Percentiles rank a stretch among this genome's conserved stretches.
These are phyloP conservation scores for Hoplostethus mediterraneus DNA, from an alignment of 2,797 vertebrate genomes.

Conservation along the genomic window DNA sequence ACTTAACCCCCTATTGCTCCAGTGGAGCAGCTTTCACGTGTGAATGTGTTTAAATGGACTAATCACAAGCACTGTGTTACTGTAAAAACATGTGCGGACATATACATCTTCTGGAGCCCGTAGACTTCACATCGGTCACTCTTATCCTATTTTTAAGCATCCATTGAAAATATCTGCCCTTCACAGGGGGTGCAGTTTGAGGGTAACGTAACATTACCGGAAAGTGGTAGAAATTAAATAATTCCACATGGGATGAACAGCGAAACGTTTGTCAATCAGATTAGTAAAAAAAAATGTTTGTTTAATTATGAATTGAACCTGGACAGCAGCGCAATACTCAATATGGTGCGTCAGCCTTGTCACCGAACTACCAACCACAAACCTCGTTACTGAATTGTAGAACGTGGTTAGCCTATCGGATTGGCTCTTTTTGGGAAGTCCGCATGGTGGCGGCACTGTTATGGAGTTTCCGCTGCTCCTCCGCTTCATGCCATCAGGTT, in stretches of 20 bases:
- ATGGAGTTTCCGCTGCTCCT: conserved; percentile 81
- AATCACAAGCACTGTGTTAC: too few species aligned
- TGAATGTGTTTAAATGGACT: too few species aligned
- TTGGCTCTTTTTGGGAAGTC: conserved; percentile 39
- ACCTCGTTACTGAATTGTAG: conserved; percentile 26
- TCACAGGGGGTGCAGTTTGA: too few species aligned
- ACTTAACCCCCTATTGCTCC: too few species aligned
- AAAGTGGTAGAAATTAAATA: not conserved
- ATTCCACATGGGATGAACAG: not conserved
- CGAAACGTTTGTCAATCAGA: not conserved
- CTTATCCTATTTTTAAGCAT: too few species aligned
- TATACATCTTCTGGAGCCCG: too few species aligned
- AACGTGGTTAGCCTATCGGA: conserved; percentile 50
- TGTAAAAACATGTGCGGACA: too few species aligned
- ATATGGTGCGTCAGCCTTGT: conserved; percentile 36
- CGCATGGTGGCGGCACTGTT: conserved; percentile 81
- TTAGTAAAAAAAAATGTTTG: not conserved
- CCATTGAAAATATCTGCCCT: too few species aligned
- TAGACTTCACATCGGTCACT: too few species aligned
- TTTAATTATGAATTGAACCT: conserved; percentile 6
- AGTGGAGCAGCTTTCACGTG: too few species aligned
- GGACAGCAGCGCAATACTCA: conserved; percentile 25
- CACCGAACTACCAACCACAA: conserved; percentile 53
- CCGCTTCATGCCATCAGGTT: conserved; percentile 74
- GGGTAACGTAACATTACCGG: not conserved